Conservation (phyloP, 2,888 invertebrate genomes). For the Odontocolon sp. region DNA sequence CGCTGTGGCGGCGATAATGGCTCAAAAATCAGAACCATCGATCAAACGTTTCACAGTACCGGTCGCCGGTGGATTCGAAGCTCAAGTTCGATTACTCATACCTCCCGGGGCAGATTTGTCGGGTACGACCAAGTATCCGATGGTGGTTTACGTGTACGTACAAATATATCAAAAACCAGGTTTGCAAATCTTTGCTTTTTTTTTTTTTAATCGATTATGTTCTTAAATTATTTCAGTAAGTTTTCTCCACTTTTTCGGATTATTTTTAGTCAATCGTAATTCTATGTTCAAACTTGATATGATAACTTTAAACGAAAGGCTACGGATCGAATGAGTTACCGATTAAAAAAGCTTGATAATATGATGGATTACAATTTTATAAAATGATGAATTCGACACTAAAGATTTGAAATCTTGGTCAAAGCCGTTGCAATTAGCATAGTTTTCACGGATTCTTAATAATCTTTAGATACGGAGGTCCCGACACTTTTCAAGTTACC, state of each 20-base stretch:
- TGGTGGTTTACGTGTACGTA: constrained; percentile 92
- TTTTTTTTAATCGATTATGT: too few relatives aligned
- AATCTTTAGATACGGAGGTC: constrained; percentile 91
- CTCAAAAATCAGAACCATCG: constrained; percentile 83
- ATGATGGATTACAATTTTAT: too few relatives aligned
- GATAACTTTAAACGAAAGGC: neutral
- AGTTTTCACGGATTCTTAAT: too few relatives aligned
- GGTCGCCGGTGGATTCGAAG: constrained; percentile 86
- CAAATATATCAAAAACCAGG: too few relatives aligned
- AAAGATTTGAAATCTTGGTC: too few relatives aligned
- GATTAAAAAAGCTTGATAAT: too few relatives aligned
- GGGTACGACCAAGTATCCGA: constrained; percentile 88
- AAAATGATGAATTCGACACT: too few relatives aligned
- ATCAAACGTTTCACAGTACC: constrained; percentile 85
- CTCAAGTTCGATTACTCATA: constrained; percentile 88
- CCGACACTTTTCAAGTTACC: constrained; percentile 92
- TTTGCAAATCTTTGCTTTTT: too few relatives aligned
- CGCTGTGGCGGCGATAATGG: constrained; percentile 82
- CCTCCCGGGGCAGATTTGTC: constrained; percentile 87
- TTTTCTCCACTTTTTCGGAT: neutral
- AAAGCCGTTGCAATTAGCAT: too few relatives aligned
- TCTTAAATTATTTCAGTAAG: too few relatives aligned
- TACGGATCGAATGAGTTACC: neutral
- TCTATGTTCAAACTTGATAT: neutral
- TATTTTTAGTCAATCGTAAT: constrained; percentile 10